Conservation (phyloP, 1,140 invertebrate genomes). For the Vanessa tameamea region DNA sequence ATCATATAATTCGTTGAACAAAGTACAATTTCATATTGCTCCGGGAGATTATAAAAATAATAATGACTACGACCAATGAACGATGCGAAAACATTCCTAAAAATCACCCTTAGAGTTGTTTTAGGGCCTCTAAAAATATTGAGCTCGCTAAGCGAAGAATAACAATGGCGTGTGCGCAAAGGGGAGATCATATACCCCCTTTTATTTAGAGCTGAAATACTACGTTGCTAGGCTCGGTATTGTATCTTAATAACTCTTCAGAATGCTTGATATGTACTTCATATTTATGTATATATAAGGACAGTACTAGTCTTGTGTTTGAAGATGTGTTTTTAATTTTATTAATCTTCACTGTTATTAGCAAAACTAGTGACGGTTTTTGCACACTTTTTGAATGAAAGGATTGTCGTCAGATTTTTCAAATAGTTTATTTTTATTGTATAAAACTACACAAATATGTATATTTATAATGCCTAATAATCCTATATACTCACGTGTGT, state of each 20-base stretch:
- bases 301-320: not conserved
- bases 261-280: not conserved
- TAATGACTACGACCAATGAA: slow-evolving; percentile 52
- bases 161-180: slow-evolving; percentile 53
- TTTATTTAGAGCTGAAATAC: not conserved
- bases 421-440: too few relatives aligned
- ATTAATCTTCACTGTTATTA: too few relatives aligned
- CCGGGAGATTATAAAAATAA: slow-evolving; percentile 56
- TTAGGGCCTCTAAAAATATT: slow-evolving; percentile 69
- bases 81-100: slow-evolving; percentile 54
- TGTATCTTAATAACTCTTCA: slow-evolving; percentile 2
- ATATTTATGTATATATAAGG: not conserved
- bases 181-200: not conserved
- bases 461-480: too few relatives aligned
- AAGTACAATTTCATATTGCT: slow-evolving; percentile 27
- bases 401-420: too few relatives aligned
- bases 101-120: slow-evolving; percentile 58
- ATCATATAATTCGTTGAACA: slow-evolving; percentile 22
- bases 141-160: slow-evolving; percentile 63
- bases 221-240: not conserved
- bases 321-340: too few relatives aligned
- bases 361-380: too few relatives aligned
- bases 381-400: too few relatives aligned
- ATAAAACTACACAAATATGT: too few relatives aligned
- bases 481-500: too few relatives aligned